phyloP scores from a whole-genome alignment of 2,888 invertebrate species.

The Papilio gigon region DNA sequence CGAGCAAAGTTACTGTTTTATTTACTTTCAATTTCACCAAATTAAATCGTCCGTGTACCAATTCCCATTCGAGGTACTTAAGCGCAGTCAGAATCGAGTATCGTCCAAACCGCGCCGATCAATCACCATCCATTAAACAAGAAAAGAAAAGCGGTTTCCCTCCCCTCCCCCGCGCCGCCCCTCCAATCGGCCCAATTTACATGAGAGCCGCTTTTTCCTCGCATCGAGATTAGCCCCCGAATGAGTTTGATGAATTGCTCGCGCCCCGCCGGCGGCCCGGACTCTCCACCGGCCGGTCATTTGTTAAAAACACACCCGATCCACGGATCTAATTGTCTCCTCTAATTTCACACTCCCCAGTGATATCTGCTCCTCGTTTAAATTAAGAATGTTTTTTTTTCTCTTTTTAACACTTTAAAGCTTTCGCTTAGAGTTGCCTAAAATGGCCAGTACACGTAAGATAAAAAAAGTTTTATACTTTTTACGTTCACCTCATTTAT shows the following conservation, averaged over 20 bases:
- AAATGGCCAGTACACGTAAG: not conserved
- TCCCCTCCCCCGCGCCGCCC: constrained; percentile 70
- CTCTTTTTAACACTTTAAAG: not conserved
- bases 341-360: constrained; percentile 80
- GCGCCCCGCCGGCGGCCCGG: constrained; percentile 65
- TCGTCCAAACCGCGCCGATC: constrained; percentile 76
- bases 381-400: constrained; percentile 56
- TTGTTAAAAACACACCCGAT: constrained; percentile 83
- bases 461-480: not conserved
- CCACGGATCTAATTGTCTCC: constrained; percentile 82
- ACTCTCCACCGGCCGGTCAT: constrained; percentile 73
- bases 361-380: constrained; percentile 72
- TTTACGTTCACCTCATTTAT: too few species aligned
- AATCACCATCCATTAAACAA: constrained; percentile 83
- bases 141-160: constrained; percentile 81
- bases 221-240: constrained; percentile 81
- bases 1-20: not conserved
- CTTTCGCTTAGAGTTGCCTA: not conserved
- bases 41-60: constrained; percentile 57
- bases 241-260: constrained; percentile 82
- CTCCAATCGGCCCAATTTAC: constrained; percentile 82
- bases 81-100: constrained; percentile 80
- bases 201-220: constrained; percentile 83
- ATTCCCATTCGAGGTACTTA: constrained; percentile 68
- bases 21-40: constrained; percentile 44